phyloP scores from a whole-genome alignment of 2,888 invertebrate genomes.

The Scaptomyza reducta region DNA sequence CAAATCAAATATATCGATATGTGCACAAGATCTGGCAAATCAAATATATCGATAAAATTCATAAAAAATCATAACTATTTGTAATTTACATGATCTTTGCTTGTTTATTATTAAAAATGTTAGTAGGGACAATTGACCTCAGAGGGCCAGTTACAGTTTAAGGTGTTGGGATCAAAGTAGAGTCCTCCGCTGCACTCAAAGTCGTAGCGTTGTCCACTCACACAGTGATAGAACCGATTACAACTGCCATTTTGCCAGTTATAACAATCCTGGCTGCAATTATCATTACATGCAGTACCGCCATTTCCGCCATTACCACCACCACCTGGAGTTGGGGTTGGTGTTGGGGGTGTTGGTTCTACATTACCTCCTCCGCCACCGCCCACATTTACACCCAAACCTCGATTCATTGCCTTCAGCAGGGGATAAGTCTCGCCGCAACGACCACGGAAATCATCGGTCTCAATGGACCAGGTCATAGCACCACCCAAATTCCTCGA shows the following conservation, averaged over 20 bases:
- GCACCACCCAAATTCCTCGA: slow-evolving; percentile 91
- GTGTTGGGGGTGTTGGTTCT: slow-evolving; percentile 4
- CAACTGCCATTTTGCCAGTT: slow-evolving; percentile 88
- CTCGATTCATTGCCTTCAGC: slow-evolving; percentile 65
- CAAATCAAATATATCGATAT: no score
- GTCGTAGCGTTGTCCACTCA: slow-evolving; percentile 84
- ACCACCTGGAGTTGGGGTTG: slow-evolving; percentile 10
- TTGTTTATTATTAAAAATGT: not conserved
- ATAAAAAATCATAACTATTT: not conserved
- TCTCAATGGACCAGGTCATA: slow-evolving; percentile 90
- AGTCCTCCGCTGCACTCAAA: slow-evolving; percentile 85
- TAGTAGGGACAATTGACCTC: slow-evolving; percentile 38
- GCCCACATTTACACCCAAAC: slow-evolving; percentile 33
- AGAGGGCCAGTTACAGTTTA: slow-evolving; percentile 27
- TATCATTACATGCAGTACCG: slow-evolving; percentile 24
- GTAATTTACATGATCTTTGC: not conserved
- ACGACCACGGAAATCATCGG: slow-evolving; percentile 95
- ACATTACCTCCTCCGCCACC: slow-evolving; percentile 20
- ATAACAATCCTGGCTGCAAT: slow-evolving; percentile 80
- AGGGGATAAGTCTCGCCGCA: slow-evolving; percentile 86
- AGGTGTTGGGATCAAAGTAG: slow-evolving; percentile 29
- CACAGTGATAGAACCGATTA: slow-evolving; percentile 88
- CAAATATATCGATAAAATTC: not conserved
- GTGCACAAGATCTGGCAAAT: not conserved
- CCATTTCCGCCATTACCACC: slow-evolving; percentile 19